Percentiles rank a stretch among this genome's conserved stretches.
Conservation (phyloP, 2,113 vertebrate genomes). For the Phalacrocorax pelagicus region DNA sequence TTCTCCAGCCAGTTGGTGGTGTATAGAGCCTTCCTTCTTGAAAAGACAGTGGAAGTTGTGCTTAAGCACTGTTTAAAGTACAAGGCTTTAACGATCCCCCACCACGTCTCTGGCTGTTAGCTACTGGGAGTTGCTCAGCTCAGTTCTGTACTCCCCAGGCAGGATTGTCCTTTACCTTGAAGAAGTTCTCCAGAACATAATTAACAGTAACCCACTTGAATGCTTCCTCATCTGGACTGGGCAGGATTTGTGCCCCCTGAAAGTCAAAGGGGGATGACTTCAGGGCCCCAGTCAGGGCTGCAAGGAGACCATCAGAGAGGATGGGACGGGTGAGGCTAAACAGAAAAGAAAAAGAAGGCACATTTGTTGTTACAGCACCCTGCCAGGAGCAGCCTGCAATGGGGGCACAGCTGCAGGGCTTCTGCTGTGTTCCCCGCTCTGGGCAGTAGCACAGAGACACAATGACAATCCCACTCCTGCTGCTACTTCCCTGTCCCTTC, state of each 20-base stretch:
- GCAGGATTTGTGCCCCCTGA: constrained; percentile 1
- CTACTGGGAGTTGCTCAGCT: neutral
- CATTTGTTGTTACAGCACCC: neutral
- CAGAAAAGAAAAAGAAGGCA: neutral
- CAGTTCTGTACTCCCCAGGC: neutral
- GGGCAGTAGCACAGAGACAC: neutral
- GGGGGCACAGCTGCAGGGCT: neutral
- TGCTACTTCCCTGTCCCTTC: neutral
- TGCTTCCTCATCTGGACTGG: neutral
- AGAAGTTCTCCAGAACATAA: constrained; percentile 53
- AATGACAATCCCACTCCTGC: neutral
- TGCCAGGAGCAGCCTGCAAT: neutral
- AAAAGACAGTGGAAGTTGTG: neutral
- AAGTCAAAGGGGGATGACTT: constrained; percentile 44
- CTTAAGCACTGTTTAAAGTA: neutral
- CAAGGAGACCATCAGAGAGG: neutral
- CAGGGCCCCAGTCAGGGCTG: constrained; percentile 15
- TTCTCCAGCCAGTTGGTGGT: neutral
- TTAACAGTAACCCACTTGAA: constrained; percentile 53
- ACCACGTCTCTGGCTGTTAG: neutral
- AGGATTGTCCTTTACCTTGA: constrained; percentile 32
- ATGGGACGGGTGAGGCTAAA: constrained; percentile 15
- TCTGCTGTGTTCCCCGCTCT: neutral
- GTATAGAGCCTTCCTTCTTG: neutral
- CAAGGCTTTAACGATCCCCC: neutral